Evolutionary conservation across 2,113 vertebrate species (phyloP).

Genomic region (Poeciliopsis retropinna): DNA sequence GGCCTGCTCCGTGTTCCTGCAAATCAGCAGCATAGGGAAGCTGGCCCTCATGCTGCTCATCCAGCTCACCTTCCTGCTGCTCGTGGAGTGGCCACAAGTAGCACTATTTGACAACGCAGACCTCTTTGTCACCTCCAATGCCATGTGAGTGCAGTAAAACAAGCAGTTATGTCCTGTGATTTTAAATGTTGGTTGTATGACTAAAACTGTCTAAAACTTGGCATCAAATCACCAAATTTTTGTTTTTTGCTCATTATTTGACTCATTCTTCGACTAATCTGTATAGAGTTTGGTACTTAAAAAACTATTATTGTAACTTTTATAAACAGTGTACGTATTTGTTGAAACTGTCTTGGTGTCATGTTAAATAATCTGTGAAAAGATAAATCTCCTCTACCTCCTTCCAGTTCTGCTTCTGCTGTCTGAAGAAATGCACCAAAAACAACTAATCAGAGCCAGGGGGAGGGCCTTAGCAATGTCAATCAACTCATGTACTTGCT

Average conservation of each 20-base stretch:
- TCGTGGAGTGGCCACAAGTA: conserved; percentile 92
- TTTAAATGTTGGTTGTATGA: background rate
- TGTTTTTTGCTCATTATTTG: background rate
- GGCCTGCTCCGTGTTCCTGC: conserved; percentile 96
- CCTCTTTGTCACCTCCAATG: conserved; percentile 91
- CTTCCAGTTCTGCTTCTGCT: too few species aligned
- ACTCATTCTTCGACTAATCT: too few species aligned
- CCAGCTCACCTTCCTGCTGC: conserved; percentile 88
- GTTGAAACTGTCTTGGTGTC: too few species aligned
- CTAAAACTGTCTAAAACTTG: background rate
- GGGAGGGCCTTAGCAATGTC: too few species aligned
- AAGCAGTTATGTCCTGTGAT: background rate
- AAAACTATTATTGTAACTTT: too few species aligned
- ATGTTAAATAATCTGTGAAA: too few species aligned
- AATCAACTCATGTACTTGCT: too few species aligned
- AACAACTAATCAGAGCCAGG: too few species aligned
- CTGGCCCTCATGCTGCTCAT: conserved; percentile 91
- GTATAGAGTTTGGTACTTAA: too few species aligned
- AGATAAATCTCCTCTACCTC: too few species aligned
- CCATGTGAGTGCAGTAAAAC: conserved; percentile 85
- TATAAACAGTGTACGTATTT: too few species aligned
- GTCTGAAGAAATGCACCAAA: too few species aligned
- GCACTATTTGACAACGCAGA: conserved; percentile 94
- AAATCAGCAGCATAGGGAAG: conserved; percentile 97
- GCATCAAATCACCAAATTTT: background rate